phyloP scores from a whole-genome alignment of 2,888 invertebrate genomes.

The Metalampra italica region DNA sequence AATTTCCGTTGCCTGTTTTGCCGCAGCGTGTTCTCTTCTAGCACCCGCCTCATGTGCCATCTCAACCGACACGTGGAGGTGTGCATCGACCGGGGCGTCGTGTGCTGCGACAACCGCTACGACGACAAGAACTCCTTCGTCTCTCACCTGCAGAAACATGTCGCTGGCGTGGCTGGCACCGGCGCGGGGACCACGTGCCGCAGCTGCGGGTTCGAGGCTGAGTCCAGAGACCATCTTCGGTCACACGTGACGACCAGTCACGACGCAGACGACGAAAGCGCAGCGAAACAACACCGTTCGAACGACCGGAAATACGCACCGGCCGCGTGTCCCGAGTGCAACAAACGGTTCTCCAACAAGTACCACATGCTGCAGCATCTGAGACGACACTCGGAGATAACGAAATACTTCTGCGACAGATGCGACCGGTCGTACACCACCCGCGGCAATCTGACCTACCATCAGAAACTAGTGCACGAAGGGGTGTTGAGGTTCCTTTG shows the following conservation, averaged over 20 bases:
- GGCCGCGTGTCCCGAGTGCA: constrained; percentile 68
- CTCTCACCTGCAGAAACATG: constrained; percentile 44
- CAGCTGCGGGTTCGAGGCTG: constrained; percentile 35
- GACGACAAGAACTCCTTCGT: constrained; percentile 33
- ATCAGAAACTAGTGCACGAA: constrained; percentile 58
- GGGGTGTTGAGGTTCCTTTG: constrained; percentile 62
- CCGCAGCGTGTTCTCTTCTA: constrained; percentile 43
- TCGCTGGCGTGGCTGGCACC: constrained; percentile 6
- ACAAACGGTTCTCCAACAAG: constrained; percentile 67
- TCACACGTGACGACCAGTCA: constrained; percentile 30
- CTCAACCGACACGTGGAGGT: constrained; percentile 45
- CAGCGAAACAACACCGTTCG: constrained; percentile 18
- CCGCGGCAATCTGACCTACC: constrained; percentile 59
- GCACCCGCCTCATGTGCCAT: constrained; percentile 46
- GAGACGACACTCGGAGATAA: constrained; percentile 45
- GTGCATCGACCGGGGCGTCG: constrained; percentile 26
- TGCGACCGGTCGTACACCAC: constrained; percentile 67
- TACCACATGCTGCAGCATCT: constrained; percentile 68
- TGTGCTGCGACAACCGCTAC: constrained; percentile 39
- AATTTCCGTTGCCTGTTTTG: constrained; percentile 49
- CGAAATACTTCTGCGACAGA: constrained; percentile 44
- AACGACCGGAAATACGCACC: constrained; percentile 52
- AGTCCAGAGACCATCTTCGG: constrained; percentile 19
- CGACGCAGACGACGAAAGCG: constrained; percentile 6
- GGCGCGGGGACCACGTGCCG: constrained; percentile 27